Conservation (phyloP, 2,797 vertebrate species). For the Sternarchorhynchus goeldii region DNA sequence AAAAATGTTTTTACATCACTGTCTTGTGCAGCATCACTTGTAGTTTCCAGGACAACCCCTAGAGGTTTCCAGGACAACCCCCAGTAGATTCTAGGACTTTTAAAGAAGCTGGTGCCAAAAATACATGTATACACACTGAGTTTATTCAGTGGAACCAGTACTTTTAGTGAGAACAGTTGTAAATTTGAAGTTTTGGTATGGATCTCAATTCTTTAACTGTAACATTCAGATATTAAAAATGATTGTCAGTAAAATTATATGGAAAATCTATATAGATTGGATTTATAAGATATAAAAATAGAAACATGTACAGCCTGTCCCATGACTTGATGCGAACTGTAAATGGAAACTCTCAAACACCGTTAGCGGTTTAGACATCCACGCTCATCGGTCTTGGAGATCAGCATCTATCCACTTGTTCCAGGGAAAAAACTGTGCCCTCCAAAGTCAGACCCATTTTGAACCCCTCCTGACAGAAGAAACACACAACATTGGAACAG, state of each 20-base stretch:
- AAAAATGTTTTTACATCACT: background rate
- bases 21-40: background rate
- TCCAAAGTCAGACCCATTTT: conserved; percentile 92
- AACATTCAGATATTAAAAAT: conserved; percentile 28
- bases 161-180: background rate
- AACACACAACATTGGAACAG: background rate
- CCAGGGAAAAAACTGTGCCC: conserved; percentile 83
- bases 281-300: conserved; percentile 56
- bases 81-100: background rate
- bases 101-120: background rate
- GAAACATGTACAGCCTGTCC: conserved; percentile 30
- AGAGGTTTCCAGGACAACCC: background rate
- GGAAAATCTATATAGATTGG: conserved; percentile 18
- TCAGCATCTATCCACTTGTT: conserved; percentile 85
- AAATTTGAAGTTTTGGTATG: no score
- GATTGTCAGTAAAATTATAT: conserved; percentile 29
- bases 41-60: background rate
- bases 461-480: conserved; percentile 86
- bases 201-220: background rate
- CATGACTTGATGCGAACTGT: conserved; percentile 23
- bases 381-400: conserved; percentile 15
- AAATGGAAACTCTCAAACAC: conserved; percentile 17
- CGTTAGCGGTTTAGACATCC: conserved; percentile 12
- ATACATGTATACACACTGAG: background rate
- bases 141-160: background rate